Evolutionary conservation across 2,113 vertebrate species (phyloP).

Genomic region (Paratilapia polleni): DNA sequence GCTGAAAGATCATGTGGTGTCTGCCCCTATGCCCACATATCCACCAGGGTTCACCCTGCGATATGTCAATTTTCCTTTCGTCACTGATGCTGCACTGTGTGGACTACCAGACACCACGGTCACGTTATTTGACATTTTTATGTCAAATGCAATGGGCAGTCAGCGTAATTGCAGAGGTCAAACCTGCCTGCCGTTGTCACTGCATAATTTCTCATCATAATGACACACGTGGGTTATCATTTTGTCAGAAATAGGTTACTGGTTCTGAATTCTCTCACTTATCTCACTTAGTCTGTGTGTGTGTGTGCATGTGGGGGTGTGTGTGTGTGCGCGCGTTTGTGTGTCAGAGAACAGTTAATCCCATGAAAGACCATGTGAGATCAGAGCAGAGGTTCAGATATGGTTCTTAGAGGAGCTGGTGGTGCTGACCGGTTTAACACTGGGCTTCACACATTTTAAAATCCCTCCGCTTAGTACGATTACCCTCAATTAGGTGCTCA

Average conservation of each 20-base stretch:
- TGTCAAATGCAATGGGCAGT: background rate
- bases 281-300: background rate
- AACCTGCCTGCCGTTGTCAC: background rate
- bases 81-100: background rate
- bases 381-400: constrained; percentile 61
- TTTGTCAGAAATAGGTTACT: constrained; percentile 29
- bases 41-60: constrained; percentile 17
- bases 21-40: constrained; percentile 68
- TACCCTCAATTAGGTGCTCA: constrained; percentile 33
- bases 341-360: constrained; percentile 57
- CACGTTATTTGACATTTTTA: constrained; percentile 25
- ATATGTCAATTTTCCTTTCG: constrained; percentile 32
- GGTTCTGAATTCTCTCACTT: background rate
- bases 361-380: constrained; percentile 63
- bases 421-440: constrained; percentile 61
- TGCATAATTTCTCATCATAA: background rate
- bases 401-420: constrained; percentile 63
- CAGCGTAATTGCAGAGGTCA: background rate
- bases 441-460: constrained; percentile 68
- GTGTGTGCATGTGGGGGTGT: background rate
- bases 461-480: constrained; percentile 53
- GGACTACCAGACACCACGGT: background rate
- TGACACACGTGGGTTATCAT: constrained; percentile 23
- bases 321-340: constrained; percentile 2
- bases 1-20: constrained; percentile 54